Evolutionary conservation across 2,888 invertebrate species (phyloP).

Genomic region (Drosophila paramelanica): DNA sequence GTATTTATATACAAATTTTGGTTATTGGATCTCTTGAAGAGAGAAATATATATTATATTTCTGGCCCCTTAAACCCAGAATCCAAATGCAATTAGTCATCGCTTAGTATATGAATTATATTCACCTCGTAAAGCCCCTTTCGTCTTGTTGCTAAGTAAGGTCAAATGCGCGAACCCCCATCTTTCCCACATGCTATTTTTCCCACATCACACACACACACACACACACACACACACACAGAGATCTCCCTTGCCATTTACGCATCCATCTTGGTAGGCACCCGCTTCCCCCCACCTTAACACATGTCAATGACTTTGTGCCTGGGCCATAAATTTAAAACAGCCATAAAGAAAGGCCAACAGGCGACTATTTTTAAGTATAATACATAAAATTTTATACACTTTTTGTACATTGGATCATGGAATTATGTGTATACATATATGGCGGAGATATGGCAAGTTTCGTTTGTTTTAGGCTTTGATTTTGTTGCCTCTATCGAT

Average conservation of each 20-base stretch:
- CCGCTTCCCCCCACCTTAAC: constrained; percentile 11
- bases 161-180: constrained; percentile 22
- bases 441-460: constrained; percentile 42
- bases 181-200: background rate
- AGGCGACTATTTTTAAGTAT: constrained; percentile 56
- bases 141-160: constrained; percentile 50
- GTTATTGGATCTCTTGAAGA: background rate
- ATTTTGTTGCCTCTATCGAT: constrained; percentile 36
- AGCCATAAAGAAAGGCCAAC: constrained; percentile 51
- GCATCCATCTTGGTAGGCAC: constrained; percentile 16
- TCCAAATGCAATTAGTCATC: constrained; percentile 43
- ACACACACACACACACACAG: constrained; percentile 7
- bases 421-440: constrained; percentile 21
- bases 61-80: background rate
- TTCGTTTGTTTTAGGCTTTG: constrained; percentile 46
- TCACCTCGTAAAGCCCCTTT: background rate
- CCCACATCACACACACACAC: constrained; percentile 27
- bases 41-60: background rate
- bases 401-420: constrained; percentile 34
- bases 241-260: constrained; percentile 39
- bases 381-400: constrained; percentile 55
- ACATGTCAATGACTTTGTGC: constrained; percentile 68
- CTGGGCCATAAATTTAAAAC: constrained; percentile 62
- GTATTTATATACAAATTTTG: too few species aligned
- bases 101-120: constrained; percentile 13